These are phyloP conservation scores for Phoxinus dragarum DNA, from an alignment of 2,797 vertebrate species.

Conservation along the genomic window DNA sequence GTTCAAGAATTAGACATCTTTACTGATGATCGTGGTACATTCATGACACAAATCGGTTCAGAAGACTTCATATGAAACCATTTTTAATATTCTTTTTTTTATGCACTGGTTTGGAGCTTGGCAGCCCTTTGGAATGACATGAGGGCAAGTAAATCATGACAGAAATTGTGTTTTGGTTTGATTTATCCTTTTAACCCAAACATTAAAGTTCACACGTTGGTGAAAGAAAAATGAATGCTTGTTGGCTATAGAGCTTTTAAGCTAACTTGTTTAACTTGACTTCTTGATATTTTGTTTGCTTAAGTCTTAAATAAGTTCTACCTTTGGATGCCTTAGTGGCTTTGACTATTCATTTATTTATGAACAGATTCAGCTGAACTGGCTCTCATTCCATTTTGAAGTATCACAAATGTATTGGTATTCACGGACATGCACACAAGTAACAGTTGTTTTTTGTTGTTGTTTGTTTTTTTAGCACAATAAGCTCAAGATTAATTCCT, in stretches of 20 bases:
- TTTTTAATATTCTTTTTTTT: neutral
- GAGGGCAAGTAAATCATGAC: neutral
- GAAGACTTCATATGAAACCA: neutral
- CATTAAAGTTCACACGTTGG: constrained; percentile 11
- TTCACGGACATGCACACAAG: neutral
- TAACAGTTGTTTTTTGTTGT: neutral
- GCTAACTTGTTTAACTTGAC: constrained; percentile 1
- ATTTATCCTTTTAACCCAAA: constrained; percentile 4
- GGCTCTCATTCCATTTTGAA: constrained; percentile 20
- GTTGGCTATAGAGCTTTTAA: neutral
- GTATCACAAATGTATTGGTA: neutral
- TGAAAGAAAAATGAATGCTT: neutral
- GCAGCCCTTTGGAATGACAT: neutral
- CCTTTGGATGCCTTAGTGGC: constrained; percentile 32
- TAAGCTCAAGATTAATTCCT: constrained; percentile 5
- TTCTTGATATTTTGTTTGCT: constrained; percentile 21
- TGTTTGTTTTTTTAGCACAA: neutral
- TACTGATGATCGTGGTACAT: neutral
- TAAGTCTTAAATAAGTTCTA: constrained; percentile 22
- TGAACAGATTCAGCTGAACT: constrained; percentile 30
- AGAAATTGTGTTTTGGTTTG: neutral
- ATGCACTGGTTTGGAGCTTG: neutral
- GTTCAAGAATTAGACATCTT: neutral
- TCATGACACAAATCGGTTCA: neutral
- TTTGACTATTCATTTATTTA: constrained; percentile 20